Percentiles rank a stretch among this genome's conserved stretches.
phyloP scores from a whole-genome alignment of 2,113 vertebrate species.

The Scartelaos histophorus region DNA sequence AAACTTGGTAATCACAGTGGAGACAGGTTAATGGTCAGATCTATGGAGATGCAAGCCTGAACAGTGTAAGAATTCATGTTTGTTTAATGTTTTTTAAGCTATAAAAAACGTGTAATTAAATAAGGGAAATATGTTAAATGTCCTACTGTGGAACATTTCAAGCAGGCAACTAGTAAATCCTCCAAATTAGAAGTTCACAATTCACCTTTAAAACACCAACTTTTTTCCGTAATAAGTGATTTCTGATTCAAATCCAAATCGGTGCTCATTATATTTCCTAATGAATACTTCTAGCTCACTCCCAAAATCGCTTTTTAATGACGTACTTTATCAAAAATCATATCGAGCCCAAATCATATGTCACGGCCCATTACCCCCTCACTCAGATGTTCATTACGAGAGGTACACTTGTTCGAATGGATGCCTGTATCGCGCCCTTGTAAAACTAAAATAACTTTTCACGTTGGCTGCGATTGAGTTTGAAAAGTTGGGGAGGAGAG shows the following conservation, averaged over 20 bases:
- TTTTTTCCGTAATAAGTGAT: background rate
- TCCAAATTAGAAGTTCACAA: too few species aligned
- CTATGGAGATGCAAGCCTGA: too few species aligned
- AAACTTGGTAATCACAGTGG: too few species aligned
- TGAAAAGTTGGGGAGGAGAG: constrained; percentile 6
- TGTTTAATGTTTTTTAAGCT: too few species aligned
- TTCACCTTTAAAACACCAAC: background rate
- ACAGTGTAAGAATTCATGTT: too few species aligned
- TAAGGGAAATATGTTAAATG: too few species aligned
- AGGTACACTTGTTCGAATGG: background rate
- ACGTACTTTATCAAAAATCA: background rate
- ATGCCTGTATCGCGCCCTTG: background rate
- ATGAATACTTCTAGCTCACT: background rate
- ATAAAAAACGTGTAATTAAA: too few species aligned
- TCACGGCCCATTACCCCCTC: background rate
- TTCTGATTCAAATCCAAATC: background rate
- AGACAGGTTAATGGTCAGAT: too few species aligned
- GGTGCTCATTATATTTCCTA: background rate
- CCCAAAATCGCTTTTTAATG: background rate
- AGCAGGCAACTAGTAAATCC: too few species aligned
- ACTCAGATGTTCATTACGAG: background rate
- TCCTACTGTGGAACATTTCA: too few species aligned
- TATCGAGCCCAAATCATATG: background rate
- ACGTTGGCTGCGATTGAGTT: background rate
- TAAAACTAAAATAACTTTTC: constrained; percentile 3